Evolutionary conservation across 2,888 invertebrate species (phyloP), one percentile per base, ranked within the genome.

Genomic region (Pammene fasciana): DNA sequence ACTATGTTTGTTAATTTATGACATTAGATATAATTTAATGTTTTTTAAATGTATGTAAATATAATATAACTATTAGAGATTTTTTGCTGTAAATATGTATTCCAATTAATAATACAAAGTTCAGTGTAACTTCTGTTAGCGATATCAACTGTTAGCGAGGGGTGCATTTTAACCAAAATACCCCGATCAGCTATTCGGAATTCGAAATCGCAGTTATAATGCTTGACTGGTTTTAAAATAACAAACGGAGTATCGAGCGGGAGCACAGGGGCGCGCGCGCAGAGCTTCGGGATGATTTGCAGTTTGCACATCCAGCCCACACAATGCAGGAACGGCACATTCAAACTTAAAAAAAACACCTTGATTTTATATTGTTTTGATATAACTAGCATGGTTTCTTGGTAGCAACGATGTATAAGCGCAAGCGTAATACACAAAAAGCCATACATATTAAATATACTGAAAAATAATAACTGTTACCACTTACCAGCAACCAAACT

Each of bases 61-160:
- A n/a, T n/a, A n/a, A n/a, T n/a, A n/a, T n/a, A n/a, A n/a, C n/a
- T n/a, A 54, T 4, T 54, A 54, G 13, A 34, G 0, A 26, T 7
- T 9, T 43, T 13, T 26, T 18, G 8, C 43, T 43, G 48, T 7
- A 45, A n/a, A 16, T 13, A 34, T 61, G 38, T n/a, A n/a, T 62
- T 41, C 16, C 50, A 52, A 62, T 62, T 62, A 62, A 52, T 62
- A 62, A 62, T 62, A 62, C 41, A 16, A 41, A 9, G 9, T 50
- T 50, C 79, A 78, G 75, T 54, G 5, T 81, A 80, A 81, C 82
- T 82, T 82, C 83, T 80, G 50, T 18, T 50, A 50, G 16, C 48
- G 16, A 50, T 50, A 50, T 18, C 1, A 81, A 80, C 83, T 82
- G 84, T 84, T 26, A 18, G 18, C 50, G 50, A 62, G 50, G 62